phyloP scores from a whole-genome alignment of 2,888 invertebrate genomes.

The Eledone cirrhosa region DNA sequence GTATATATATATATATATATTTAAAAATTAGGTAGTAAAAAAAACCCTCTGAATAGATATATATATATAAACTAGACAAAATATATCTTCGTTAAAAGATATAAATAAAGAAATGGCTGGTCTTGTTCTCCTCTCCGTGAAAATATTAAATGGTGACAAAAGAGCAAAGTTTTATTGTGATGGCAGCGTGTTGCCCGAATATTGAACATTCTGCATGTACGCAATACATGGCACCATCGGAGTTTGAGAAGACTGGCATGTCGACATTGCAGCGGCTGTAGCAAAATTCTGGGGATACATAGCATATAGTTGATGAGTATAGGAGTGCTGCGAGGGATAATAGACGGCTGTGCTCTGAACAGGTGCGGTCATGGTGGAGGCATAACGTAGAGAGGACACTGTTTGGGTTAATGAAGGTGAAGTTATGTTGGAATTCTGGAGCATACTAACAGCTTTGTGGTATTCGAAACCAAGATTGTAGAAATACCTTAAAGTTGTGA shows the following conservation, averaged over 20 bases:
- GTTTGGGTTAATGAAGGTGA: neutral
- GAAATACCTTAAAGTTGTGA: constrained; percentile 17
- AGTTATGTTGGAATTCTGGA: neutral
- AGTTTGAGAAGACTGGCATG: neutral
- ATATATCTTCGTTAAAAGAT: no score
- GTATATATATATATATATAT: no score
- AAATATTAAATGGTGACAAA: no score
- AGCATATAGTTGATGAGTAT: neutral
- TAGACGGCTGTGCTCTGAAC: neutral
- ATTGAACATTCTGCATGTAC: constrained; percentile 17
- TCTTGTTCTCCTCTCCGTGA: no score
- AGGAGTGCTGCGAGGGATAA: constrained; percentile 4
- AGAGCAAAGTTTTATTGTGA: neutral
- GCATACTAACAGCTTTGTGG: neutral
- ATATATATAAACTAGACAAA: no score
- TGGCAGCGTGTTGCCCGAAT: neutral
- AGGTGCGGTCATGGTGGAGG: neutral
- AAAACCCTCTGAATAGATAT: no score
- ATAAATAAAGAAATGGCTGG: no score
- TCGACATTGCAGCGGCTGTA: neutral
- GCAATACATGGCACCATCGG: neutral
- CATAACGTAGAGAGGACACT: neutral
- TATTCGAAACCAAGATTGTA: constrained; percentile 21
- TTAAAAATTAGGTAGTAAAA: no score
- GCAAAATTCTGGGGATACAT: constrained; percentile 15